Conservation (phyloP, 2,113 vertebrate genomes). For the Suncus etruscus region DNA sequence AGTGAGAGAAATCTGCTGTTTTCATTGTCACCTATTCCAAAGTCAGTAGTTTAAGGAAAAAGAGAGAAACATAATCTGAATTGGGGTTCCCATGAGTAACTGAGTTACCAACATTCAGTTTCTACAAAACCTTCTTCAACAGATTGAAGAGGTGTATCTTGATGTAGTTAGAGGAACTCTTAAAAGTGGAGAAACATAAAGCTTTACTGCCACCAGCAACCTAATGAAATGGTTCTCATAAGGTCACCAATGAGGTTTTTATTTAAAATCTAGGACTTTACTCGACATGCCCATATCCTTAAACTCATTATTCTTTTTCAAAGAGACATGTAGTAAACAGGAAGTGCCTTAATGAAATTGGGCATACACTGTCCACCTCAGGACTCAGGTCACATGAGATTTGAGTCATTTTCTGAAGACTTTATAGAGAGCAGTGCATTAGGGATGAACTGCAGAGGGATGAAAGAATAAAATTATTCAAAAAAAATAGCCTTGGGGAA, state of each 20-base stretch:
- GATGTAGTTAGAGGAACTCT: neutral
- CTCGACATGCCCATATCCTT: constrained; percentile 66
- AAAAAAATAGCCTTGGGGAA: constrained; percentile 64
- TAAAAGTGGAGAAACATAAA: constrained; percentile 26
- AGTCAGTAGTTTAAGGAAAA: constrained; percentile 19
- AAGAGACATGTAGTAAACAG: constrained; percentile 69
- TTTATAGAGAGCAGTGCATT: constrained; percentile 14
- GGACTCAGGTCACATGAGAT: constrained; percentile 64
- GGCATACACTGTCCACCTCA: constrained; percentile 62
- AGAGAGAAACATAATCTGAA: neutral
- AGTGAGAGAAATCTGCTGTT: neutral
- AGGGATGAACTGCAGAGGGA: constrained; percentile 62
- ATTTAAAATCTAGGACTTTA: constrained; percentile 68
- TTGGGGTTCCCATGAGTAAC: neutral
- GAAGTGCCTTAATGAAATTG: constrained; percentile 67
- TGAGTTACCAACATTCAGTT: constrained; percentile 33
- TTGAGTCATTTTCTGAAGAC: constrained; percentile 61
- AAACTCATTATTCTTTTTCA: constrained; percentile 75
- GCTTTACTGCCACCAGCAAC: neutral
- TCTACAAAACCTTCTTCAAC: neutral
- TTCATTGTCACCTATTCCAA: neutral
- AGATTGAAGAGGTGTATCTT: neutral
- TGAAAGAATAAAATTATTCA: constrained; percentile 65
- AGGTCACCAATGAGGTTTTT: constrained; percentile 68
- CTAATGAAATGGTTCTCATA: constrained; percentile 57